Evolutionary conservation across 2,888 invertebrate genomes (phyloP).

Genomic region (Drosophila greeni): DNA sequence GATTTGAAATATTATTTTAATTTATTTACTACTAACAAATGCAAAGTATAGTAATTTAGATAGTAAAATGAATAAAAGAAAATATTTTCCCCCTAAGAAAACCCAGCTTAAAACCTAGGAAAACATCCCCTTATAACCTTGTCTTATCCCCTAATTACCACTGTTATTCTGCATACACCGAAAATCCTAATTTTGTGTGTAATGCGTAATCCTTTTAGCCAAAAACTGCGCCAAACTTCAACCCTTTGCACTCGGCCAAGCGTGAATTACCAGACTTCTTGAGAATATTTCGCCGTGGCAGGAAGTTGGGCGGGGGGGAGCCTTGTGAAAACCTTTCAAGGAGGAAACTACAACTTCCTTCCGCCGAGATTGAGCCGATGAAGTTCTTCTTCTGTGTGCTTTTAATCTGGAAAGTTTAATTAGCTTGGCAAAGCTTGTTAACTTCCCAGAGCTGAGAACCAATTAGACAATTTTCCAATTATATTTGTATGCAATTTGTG

Average conservation of each 20-base stretch:
- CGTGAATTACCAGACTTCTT: constrained; percentile 27
- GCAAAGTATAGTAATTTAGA: too few relatives aligned
- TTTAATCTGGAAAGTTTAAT: constrained; percentile 42
- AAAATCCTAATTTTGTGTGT: neutral
- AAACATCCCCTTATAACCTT: neutral
- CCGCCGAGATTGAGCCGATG: constrained; percentile 4
- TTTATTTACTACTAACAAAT: too few relatives aligned
- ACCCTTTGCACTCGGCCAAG: constrained; percentile 23
- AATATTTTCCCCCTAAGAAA: neutral
- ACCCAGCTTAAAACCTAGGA: too few relatives aligned
- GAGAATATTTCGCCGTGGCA: constrained; percentile 12
- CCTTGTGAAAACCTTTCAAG: constrained; percentile 15
- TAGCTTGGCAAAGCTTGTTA: constrained; percentile 34
- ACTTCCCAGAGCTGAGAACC: constrained; percentile 11
- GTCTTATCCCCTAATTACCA: neutral
- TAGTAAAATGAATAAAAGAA: too few relatives aligned
- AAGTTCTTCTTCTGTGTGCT: constrained; percentile 29
- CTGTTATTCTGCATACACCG: neutral
- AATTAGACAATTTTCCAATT: constrained; percentile 51
- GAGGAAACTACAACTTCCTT: constrained; percentile 27
- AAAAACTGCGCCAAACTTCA: constrained; percentile 9
- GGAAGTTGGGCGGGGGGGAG: constrained; percentile 1
- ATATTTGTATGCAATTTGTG: constrained; percentile 13
- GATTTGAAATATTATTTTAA: neutral
- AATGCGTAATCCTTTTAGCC: constrained; percentile 7